Conservation (phyloP, 1,140 invertebrate species). For the Myzus persicae region DNA sequence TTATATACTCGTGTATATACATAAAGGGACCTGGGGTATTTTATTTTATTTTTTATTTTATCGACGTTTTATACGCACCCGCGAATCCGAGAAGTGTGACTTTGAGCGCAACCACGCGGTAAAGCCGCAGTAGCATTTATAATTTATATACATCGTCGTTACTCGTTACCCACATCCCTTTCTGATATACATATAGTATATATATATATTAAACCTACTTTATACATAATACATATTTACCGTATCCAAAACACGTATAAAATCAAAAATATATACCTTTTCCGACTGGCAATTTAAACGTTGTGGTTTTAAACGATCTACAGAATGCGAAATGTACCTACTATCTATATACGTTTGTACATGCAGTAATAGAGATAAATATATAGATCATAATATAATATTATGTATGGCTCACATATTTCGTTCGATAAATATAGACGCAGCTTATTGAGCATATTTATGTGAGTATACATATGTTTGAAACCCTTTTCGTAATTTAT, state of each 20-base stretch:
- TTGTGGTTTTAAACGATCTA: conserved; percentile 9
- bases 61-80: background rate
- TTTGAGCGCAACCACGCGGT: background rate
- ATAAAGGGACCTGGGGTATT: background rate
- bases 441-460: too few relatives aligned
- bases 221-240: background rate
- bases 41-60: conserved; percentile 15
- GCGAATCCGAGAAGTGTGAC: conserved; percentile 33
- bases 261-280: conserved; percentile 14
- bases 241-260: conserved; percentile 16
- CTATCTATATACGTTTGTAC: background rate
- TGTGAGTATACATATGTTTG: too few relatives aligned
- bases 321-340: background rate
- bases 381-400: background rate
- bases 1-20: background rate
- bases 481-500: background rate
- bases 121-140: background rate
- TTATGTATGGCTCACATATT: background rate
- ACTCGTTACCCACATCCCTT: background rate
- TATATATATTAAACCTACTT: background rate
- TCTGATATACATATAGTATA: background rate
- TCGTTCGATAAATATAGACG: too few relatives aligned
- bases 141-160: conserved; percentile 8
- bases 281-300: background rate
- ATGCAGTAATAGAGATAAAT: background rate